Base-by-base conservation (phyloP, 2,888 invertebrate genomes). In the Microplitis manilae region DNA sequence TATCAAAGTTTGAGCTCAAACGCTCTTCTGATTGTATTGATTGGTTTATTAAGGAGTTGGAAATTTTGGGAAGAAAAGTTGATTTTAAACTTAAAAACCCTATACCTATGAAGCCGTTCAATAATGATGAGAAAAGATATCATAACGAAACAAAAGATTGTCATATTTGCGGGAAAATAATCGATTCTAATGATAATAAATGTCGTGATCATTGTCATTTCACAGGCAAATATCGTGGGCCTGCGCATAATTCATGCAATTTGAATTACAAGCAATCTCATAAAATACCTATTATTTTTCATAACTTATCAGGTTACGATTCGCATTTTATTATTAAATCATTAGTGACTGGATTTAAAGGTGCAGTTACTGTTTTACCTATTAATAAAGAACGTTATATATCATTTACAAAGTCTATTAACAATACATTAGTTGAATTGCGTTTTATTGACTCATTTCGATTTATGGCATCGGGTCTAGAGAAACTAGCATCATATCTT, bases 271-370 rank as follows among this genome's bases (percentile, higher is more conserved):
- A 62, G 82, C 59, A 83, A 68, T 68, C 78, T 13, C 69, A 74
- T 20, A 50, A 59, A 20, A 77, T 85, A 38, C 82, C 84, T 17
- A 80, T 85, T 1, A 78, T 86, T 1, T 85, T 85, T 77, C 85
- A 86, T 75, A 84, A 86, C 78, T 74, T 85, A n/a, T 79, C 80
- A 1, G 84, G 82, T n/a, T 84, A 84, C 77, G 85, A 86, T 75
- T 75, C 81, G 6, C 83, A 85, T 73, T 84, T 85, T 71, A 75
- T 84, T 6, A 83, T 85, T 39, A 81, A 78, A 71, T 75, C 74
- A 72, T 77, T 85, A 20, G 81, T 78, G 13, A 77, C 74, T 6
- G 13, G 65, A 38, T 81, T 84, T 38, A 13, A 78, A 6, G 84
- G 83, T 39, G 0, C 4, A 62, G 17, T 62, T 13, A 62, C 62